Base-by-base conservation (phyloP, 2,113 vertebrate species). In the Loxodonta africana region DNA sequence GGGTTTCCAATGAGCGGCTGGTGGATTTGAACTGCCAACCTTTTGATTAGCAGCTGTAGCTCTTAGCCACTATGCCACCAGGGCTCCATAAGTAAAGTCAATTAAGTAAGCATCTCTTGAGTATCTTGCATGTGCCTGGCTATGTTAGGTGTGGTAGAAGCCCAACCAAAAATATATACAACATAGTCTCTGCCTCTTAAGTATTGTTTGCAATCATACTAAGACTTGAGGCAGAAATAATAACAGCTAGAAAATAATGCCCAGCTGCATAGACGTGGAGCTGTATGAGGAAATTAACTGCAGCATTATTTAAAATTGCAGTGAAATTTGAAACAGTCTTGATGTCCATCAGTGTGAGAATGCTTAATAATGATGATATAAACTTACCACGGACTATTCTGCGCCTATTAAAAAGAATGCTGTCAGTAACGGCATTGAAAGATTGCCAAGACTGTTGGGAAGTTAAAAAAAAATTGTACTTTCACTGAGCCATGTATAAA, bases 271-370 rank as follows among this genome's bases (percentile, higher is more conserved):
- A 73, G 95, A 71, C 21, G 0, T 78, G 96, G 96, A 95, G 76
- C 37, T 92, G 88, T 73, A 46, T 17, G 63, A 76, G 69, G 71
- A 96, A 93, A 88, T 90, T 41, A 84, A 90, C 90, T 81, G 18
- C 44, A 90, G 65, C 41, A 15, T 92, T 94, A 37, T 86, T 97
- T 92, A 92, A 92, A 95, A 93, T 91, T 51, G 48, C 90, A 85
- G 6, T 92, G 51, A 88, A 90, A 85, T 91, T 85, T 63, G 90
- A 95, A 85, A 63, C n/a, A 89, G 51, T 41, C 14, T 51, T 78
- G 73, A 57, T 92, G 90, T 90, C 90, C 69, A 51, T 73, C 77
- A 69, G 51, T 74, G 63, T 44, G 69, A 57, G 76, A 94, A 84
- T 78, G 69, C 86, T 95, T 44, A 57, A 83, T 80, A 90, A 63